A percentile compares a stretch with the other conserved stretches of the same genome.
phyloP scores from a whole-genome alignment of 2,113 vertebrate species.

The Martes martes region DNA sequence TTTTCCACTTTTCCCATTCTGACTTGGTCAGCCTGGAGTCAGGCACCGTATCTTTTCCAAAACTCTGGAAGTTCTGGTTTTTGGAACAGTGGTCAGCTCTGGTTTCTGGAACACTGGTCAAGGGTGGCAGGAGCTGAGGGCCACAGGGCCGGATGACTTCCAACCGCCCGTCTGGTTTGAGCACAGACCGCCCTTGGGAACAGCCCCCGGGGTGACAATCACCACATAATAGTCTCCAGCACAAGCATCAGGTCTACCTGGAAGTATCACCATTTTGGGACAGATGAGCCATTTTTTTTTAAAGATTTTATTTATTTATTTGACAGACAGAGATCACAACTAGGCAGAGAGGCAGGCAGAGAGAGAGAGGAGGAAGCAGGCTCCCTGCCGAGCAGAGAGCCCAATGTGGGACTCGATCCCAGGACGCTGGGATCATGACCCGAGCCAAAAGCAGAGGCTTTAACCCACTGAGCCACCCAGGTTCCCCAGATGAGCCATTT shows the following conservation, averaged over 20 bases:
- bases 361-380: too few species aligned
- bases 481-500: not conserved
- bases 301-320: too few species aligned
- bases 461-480: too few species aligned
- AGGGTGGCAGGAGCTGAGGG: not conserved
- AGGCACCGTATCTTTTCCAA: not conserved
- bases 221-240: not conserved
- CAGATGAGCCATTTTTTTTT: not conserved
- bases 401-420: too few species aligned
- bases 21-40: not conserved
- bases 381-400: too few species aligned
- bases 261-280: not conserved
- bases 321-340: too few species aligned
- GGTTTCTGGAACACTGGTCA: not conserved
- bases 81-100: not conserved
- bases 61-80: not conserved
- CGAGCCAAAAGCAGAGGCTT: too few species aligned
- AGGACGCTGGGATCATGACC: too few species aligned
- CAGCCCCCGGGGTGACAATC: fast-evolving
- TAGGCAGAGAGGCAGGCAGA: too few species aligned
- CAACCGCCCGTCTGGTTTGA: not conserved
- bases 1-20: not conserved
- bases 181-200: not conserved
- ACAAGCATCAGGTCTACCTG: not conserved
- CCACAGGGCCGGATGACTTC: not conserved